Base-by-base conservation (phyloP, 2,888 invertebrate species). In the Stenoptilia bipunctidactyla region DNA sequence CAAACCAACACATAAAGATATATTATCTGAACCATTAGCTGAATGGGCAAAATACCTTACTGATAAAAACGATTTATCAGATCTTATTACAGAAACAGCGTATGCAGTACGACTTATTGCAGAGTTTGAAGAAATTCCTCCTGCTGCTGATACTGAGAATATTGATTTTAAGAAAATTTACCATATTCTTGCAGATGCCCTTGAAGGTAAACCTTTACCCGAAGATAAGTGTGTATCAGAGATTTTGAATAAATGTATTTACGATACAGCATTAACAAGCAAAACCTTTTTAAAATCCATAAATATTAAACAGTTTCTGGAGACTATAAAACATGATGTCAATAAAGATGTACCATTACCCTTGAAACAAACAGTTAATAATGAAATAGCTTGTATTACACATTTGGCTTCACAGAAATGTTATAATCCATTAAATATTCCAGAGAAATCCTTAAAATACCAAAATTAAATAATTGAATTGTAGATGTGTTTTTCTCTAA, bases 131-230 rank as follows among this genome's bases (percentile, higher is more conserved):
- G 49, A 61, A 1, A 61, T 71, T 20, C 75, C 79, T 0, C 2
- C 53, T 2, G 37, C 66, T 1, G 36, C 45, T 1, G 44, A 42
- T 2, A 66, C 68, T 9, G 60, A 61, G 0, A 53, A 60, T 27
- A 51, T 77, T 40, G 66, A 83, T 49, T 73, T 84, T 30, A 61
- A 51, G 40, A 56, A 57, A 12, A 45, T 76, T 5, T 20, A 20
- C 8, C 20, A 20, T 20, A 8, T 20, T 20, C 3, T 20, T 34
- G 79, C 79, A 0, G 69, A 75, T 51, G 72, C 79, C 2, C 55
- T 82, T 50, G 75, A 76, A 47, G 83, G 82, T 0, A 77, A 76
- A 54, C 40, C 62, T 8, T 38, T 77, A 5, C 42, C 47, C 1
- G 49, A 61, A 6, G 61, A 76, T 40, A 52, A 50, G 15, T 42